Evolutionary conservation across 2,888 invertebrate species (phyloP).

Genomic region (Caenorhabditis virilis): DNA sequence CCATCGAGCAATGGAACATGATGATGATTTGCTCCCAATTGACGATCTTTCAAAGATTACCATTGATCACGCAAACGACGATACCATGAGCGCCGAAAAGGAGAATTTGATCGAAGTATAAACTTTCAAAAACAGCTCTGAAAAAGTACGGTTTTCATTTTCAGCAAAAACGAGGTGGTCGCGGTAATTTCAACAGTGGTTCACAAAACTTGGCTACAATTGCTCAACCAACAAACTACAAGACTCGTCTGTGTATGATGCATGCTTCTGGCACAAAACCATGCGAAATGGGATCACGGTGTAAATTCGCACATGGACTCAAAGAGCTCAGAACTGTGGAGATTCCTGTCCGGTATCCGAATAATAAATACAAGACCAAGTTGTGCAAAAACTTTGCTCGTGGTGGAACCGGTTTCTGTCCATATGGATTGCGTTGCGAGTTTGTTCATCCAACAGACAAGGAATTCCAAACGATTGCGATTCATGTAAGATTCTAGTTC

Average conservation of each 20-base stretch:
- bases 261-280: constrained; percentile 32
- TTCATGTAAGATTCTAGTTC: constrained; percentile 3
- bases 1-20: constrained; percentile 33
- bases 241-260: constrained; percentile 48
- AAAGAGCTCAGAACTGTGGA: constrained; percentile 40
- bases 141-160: too few relatives aligned
- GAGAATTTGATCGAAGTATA: constrained; percentile 11
- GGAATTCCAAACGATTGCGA: constrained; percentile 31
- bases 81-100: constrained; percentile 34
- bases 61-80: constrained; percentile 30
- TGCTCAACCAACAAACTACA: constrained; percentile 37
- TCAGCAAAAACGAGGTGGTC: constrained; percentile 10
- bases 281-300: constrained; percentile 44
- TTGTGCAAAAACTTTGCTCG: constrained; percentile 51
- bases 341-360: constrained; percentile 31
- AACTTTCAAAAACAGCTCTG: too few relatives aligned
- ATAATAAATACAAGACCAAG: constrained; percentile 53
- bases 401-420: constrained; percentile 41
- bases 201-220: neutral
- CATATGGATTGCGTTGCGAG: constrained; percentile 47
- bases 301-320: constrained; percentile 50
- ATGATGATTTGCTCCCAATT: constrained; percentile 27
- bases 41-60: constrained; percentile 33
- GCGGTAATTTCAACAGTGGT: constrained; percentile 7
- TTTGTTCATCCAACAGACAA: constrained; percentile 50